Evolutionary conservation across 2,797 vertebrate species (phyloP).

Genomic region (Macropus fuliginosus): DNA sequence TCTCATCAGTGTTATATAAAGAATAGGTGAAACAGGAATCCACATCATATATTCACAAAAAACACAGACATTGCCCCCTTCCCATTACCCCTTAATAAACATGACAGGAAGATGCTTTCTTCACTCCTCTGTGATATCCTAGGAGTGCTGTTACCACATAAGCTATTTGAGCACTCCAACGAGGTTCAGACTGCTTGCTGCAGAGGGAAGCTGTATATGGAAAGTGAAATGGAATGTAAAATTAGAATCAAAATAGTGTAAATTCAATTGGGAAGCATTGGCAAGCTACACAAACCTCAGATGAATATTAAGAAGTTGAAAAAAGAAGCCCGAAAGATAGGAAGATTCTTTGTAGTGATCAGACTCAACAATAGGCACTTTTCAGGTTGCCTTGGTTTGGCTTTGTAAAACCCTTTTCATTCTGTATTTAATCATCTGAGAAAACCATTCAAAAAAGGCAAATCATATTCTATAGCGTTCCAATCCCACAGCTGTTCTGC

Average conservation of each 20-base stretch:
- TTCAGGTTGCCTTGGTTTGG: background rate
- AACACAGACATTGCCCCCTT: background rate
- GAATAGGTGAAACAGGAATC: background rate
- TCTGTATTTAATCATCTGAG: slow-evolving; percentile 28
- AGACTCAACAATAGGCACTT: background rate
- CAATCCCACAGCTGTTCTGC: background rate
- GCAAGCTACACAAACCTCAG: slow-evolving; percentile 36
- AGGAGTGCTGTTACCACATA: slow-evolving; percentile 9
- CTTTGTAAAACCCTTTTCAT: slow-evolving; percentile 35
- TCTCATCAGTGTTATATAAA: background rate
- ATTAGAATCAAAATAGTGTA: slow-evolving; percentile 32
- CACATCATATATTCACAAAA: background rate
- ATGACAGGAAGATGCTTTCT: background rate
- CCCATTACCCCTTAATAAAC: background rate
- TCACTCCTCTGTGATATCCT: background rate
- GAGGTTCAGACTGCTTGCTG: background rate
- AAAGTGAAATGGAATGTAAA: slow-evolving; percentile 47
- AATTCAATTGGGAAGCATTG: slow-evolving; percentile 28
- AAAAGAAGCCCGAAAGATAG: background rate
- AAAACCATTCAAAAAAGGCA: slow-evolving; percentile 54
- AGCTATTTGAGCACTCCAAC: background rate
- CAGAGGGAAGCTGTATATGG: slow-evolving; percentile 9
- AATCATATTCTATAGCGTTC: background rate
- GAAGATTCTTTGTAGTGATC: background rate
- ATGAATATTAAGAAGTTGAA: slow-evolving; percentile 2